These are phyloP conservation scores for Toxotes lorentzi DNA, from an alignment of 2,797 vertebrate genomes.

Conservation along the genomic window DNA sequence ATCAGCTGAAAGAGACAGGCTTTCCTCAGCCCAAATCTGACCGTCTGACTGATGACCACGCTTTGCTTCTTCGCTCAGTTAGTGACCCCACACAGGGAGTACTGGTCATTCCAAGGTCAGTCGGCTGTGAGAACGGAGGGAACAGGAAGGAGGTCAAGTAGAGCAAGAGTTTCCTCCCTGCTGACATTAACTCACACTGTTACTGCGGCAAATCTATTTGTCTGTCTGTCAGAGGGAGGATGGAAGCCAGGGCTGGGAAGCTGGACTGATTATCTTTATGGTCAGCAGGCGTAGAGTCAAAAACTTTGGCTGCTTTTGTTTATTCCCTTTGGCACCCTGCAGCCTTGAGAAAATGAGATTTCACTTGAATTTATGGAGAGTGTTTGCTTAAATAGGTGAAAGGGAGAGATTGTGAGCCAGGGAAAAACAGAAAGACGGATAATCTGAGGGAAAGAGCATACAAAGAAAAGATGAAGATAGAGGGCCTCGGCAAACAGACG, in stretches of 20 bases:
- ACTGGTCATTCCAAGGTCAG: constrained; percentile 64
- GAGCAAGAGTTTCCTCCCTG: constrained; percentile 55
- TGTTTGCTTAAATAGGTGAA: constrained; percentile 61
- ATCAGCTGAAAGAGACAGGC: constrained; percentile 58
- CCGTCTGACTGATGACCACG: constrained; percentile 66
- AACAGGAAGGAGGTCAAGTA: constrained; percentile 72
- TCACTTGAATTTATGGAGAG: constrained; percentile 57
- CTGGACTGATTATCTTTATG: constrained; percentile 64
- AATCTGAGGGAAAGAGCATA: constrained; percentile 17
- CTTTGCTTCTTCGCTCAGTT: constrained; percentile 67
- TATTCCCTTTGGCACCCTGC: constrained; percentile 65
- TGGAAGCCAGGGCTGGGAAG: constrained; percentile 66
- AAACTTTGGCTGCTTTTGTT: constrained; percentile 70
- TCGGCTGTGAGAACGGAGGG: constrained; percentile 69
- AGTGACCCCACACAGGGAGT: constrained; percentile 64
- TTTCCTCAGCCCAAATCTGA: constrained; percentile 49
- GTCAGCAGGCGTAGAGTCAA: constrained; percentile 64
- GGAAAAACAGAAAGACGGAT: constrained; percentile 35
- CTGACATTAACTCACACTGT: constrained; percentile 61
- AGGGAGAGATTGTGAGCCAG: constrained; percentile 38
- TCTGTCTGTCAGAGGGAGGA: constrained; percentile 70
- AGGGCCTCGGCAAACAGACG: constrained; percentile 6
- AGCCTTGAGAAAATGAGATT: constrained; percentile 69
- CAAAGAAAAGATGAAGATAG: constrained; percentile 26
- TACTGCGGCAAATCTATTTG: constrained; percentile 62